Evolutionary conservation across 2,888 invertebrate species (phyloP).

Genomic region (Calameuta pallipes): DNA sequence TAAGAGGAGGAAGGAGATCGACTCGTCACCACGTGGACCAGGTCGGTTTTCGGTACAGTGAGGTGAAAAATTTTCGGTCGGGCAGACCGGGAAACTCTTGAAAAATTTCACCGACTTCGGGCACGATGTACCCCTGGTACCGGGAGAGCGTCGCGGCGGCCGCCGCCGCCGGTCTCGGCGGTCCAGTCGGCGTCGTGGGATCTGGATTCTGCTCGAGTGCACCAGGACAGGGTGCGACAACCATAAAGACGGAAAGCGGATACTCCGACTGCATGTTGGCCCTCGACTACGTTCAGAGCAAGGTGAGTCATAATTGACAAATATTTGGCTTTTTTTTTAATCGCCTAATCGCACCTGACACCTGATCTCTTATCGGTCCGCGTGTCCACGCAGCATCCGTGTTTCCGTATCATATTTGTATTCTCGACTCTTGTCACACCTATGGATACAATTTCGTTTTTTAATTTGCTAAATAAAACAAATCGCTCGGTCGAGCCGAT

Average conservation of each 20-base stretch:
- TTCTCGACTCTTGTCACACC: neutral
- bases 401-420: neutral
- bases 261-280: conserved; percentile 80
- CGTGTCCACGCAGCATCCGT: neutral
- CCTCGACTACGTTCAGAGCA: conserved; percentile 76
- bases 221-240: conserved; percentile 66
- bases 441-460: conserved; percentile 18
- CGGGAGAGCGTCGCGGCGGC: conserved; percentile 69
- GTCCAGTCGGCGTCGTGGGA: conserved; percentile 63
- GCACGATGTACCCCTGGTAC: conserved; percentile 74
- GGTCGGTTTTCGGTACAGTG: neutral
- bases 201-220: conserved; percentile 68
- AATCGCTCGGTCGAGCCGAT: neutral
- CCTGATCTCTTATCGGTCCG: neutral
- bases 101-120: conserved; percentile 41
- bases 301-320: conserved; percentile 67
- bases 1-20: neutral
- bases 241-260: conserved; percentile 75
- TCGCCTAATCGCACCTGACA: neutral
- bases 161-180: conserved; percentile 69
- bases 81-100: neutral
- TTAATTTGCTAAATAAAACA: conserved; percentile 18
- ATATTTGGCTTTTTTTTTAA: neutral
- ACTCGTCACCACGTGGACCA: neutral
- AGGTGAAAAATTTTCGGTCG: neutral